phyloP scores from a whole-genome alignment of 2,888 invertebrate species.

The Cancer borealis region DNA sequence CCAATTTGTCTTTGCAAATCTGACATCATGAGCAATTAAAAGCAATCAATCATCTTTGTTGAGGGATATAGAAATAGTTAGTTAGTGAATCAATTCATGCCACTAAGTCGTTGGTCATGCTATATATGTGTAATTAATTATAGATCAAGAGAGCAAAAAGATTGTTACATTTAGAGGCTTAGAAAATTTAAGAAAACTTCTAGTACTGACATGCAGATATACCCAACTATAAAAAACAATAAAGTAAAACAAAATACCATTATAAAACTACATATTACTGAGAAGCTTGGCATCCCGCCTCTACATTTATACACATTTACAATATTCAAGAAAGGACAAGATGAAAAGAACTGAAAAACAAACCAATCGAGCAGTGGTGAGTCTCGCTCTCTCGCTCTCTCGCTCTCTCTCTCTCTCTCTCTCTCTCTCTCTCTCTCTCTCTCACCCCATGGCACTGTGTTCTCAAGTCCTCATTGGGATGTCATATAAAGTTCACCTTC shows the following conservation, averaged over 20 bases:
- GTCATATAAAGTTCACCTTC: not conserved
- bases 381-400: not conserved
- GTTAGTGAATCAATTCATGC: slow-evolving; percentile 13
- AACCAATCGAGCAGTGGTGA: not conserved
- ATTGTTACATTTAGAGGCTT: slow-evolving; percentile 6
- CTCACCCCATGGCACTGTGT: not conserved
- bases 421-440: not conserved
- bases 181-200: not conserved
- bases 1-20: not conserved
- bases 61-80: not conserved
- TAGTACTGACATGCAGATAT: not conserved
- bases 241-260: not conserved
- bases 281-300: slow-evolving; percentile 12
- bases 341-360: slow-evolving; percentile 1
- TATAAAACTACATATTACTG: not conserved
- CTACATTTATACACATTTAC: not conserved
- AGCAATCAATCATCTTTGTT: not conserved
- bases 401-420: not conserved
- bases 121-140: not conserved
- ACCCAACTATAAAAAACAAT: not conserved
- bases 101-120: slow-evolving; percentile 8
- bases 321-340: not conserved
- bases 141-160: not conserved
- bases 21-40: no score
- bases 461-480: slow-evolving; percentile 15